Base-by-base conservation (phyloP, 2,113 vertebrate genomes). In the Sorex fumeus region DNA sequence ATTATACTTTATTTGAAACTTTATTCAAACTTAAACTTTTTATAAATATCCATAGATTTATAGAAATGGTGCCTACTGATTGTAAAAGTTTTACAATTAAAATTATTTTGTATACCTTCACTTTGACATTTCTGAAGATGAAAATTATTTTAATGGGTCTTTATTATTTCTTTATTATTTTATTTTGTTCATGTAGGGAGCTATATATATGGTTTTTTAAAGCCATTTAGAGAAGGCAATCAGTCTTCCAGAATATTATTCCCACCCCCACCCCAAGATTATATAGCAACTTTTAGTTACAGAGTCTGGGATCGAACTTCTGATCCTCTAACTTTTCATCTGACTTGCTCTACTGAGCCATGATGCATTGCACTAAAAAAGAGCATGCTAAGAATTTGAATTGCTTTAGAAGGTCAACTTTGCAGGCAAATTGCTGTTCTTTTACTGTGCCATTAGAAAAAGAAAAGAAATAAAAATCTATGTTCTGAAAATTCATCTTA, bases 351-450 rank as follows among this genome's bases (percentile, higher is more conserved):
- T 89, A 87, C 57, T 93, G 87, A 92, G 45, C 32, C 0, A 0
- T 81, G 10, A 6, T 79, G 23, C 21, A 9, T 8, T 81, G 34
- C 72, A 80, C 62, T 91, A 70, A 87, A 93, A 95, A 30, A 57
- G 64, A 81, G 5, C 66, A 36, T 71, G 64, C 19, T 43, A 45
- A 90, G 70, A 78, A 87, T 91, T 64, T 82, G 23, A 92, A 90
- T 74, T 76, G 74, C 21, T 87, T 95, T 27, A 84, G 83, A 96
- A 92, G 84, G 69, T 90, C 72, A 94, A 28, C 45, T 84, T 77
- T 89, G 47, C 77, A 74, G 19, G 18, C 81, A 93, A 30, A 74
- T 4, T 40, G 40, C 53, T 80, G 18, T 3, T 87, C 53, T 70
- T 87, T 90, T 74, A 74, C 28, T 76, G 60, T 53, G 43, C 47